Percentiles rank a stretch among this genome's conserved stretches.
Conservation (phyloP, 2,888 invertebrate genomes). For the Zygaena filipendulae region DNA sequence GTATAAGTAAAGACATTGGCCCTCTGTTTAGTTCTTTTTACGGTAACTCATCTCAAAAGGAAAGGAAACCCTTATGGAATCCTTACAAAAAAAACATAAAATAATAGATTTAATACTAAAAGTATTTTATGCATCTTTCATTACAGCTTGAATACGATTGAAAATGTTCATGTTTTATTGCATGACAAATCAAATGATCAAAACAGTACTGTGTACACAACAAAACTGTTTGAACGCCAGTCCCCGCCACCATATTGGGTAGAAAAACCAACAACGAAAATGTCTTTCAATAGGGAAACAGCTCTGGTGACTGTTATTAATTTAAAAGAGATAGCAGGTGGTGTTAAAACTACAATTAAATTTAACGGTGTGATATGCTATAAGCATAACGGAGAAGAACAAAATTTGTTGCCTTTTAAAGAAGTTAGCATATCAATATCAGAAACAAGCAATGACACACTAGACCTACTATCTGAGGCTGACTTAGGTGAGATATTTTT, state of each 20-base stretch:
- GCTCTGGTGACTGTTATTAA: slow-evolving; percentile 28
- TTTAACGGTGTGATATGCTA: slow-evolving; percentile 34
- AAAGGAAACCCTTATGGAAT: too few species aligned
- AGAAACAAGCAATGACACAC: slow-evolving; percentile 22
- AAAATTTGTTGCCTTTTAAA: slow-evolving; percentile 34
- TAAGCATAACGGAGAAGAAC: slow-evolving; percentile 22
- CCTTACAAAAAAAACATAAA: too few species aligned
- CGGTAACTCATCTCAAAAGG: too few species aligned
- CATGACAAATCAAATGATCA: slow-evolving; percentile 24
- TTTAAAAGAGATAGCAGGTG: slow-evolving; percentile 30
- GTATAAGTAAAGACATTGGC: too few species aligned
- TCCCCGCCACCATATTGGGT: slow-evolving; percentile 30
- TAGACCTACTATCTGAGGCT: slow-evolving; percentile 31
- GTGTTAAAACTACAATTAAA: slow-evolving; percentile 26
- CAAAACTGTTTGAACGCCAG: slow-evolving; percentile 32
- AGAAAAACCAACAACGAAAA: slow-evolving; percentile 20
- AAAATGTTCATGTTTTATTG: slow-evolving; percentile 32
- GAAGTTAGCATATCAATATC: slow-evolving; percentile 29
- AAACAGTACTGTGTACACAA: slow-evolving; percentile 27
- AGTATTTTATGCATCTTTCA: slow-evolving; percentile 1
- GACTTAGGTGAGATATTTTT: too few species aligned
- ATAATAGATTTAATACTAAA: too few species aligned
- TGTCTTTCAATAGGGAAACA: slow-evolving; percentile 21
- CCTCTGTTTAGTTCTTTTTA: too few species aligned
- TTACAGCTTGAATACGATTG: slow-evolving; percentile 30